Conservation (phyloP, 1,140 invertebrate genomes). For the Lordiphosa collinella region DNA sequence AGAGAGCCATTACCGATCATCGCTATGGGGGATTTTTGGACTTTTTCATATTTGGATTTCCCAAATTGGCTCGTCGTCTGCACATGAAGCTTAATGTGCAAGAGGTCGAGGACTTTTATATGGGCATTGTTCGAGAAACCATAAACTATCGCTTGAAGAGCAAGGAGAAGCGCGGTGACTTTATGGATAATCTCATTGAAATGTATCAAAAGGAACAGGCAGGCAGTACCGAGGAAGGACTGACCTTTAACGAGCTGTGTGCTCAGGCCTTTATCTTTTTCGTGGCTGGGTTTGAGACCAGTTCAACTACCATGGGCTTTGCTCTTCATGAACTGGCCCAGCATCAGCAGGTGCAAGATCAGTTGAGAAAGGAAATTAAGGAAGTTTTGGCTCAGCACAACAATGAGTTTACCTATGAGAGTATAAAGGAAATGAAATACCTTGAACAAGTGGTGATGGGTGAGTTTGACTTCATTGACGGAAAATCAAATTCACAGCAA, state of each 20-base stretch:
- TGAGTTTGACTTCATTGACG: background rate
- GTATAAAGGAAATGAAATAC: slow-evolving; percentile 81
- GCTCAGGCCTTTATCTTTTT: slow-evolving; percentile 44
- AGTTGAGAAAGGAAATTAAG: slow-evolving; percentile 6
- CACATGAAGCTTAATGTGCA: background rate
- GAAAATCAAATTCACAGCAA: too few species aligned
- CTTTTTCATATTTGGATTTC: slow-evolving; percentile 20
- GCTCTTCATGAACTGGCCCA: slow-evolving; percentile 81
- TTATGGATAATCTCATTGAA: slow-evolving; percentile 68
- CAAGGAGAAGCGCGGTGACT: slow-evolving; percentile 58
- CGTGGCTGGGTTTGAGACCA: slow-evolving; percentile 46
- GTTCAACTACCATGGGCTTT: slow-evolving; percentile 72
- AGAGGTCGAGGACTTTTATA: slow-evolving; percentile 66
- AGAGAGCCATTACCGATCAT: background rate
- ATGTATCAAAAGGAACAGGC: slow-evolving; percentile 19
- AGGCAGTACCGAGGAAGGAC: slow-evolving; percentile 11
- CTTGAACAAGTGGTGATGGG: slow-evolving; percentile 78
- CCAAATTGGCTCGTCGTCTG: slow-evolving; percentile 3
- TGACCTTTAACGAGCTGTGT: slow-evolving; percentile 25
- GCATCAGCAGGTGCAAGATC: slow-evolving; percentile 79
- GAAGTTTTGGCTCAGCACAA: background rate
- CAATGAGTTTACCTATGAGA: slow-evolving; percentile 79
- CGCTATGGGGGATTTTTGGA: slow-evolving; percentile 6
- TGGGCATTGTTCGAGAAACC: slow-evolving; percentile 55
- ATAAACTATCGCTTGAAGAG: slow-evolving; percentile 69